phyloP scores from a whole-genome alignment of 2,113 vertebrate species.

The Apaloderma vittatum region DNA sequence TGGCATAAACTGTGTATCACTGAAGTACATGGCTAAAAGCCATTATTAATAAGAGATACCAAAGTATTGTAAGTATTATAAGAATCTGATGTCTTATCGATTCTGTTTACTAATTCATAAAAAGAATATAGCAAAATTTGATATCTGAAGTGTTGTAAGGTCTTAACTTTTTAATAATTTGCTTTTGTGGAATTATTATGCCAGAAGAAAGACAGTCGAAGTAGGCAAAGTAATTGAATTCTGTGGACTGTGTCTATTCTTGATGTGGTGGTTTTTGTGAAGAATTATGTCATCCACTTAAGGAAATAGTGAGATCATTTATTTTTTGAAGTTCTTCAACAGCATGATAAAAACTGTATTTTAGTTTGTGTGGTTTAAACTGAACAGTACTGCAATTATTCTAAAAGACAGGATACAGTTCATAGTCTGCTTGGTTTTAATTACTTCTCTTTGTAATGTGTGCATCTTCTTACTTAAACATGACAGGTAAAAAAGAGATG shows the following conservation, averaged over 20 bases:
- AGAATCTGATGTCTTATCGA: background rate
- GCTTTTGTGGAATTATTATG: background rate
- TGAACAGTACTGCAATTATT: background rate
- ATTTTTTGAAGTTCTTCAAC: conserved; percentile 63
- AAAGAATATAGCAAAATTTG: background rate
- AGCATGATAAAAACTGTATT: conserved; percentile 47
- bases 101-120: background rate
- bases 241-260: background rate
- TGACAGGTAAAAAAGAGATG: background rate
- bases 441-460: conserved; percentile 39
- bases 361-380: conserved; percentile 9
- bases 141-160: background rate
- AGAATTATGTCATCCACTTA: conserved; percentile 39
- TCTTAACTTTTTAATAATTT: background rate
- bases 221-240: background rate
- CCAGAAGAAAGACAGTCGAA: background rate
- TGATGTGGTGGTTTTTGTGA: background rate
- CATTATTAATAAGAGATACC: background rate
- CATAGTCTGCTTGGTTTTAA: conserved; percentile 67
- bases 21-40: background rate
- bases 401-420: conserved; percentile 14
- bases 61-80: background rate
- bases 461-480: background rate
- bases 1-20: background rate
- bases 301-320: conserved; percentile 59